Conservation (phyloP, 2,113 vertebrate species). For the Microtus pennsylvanicus region DNA sequence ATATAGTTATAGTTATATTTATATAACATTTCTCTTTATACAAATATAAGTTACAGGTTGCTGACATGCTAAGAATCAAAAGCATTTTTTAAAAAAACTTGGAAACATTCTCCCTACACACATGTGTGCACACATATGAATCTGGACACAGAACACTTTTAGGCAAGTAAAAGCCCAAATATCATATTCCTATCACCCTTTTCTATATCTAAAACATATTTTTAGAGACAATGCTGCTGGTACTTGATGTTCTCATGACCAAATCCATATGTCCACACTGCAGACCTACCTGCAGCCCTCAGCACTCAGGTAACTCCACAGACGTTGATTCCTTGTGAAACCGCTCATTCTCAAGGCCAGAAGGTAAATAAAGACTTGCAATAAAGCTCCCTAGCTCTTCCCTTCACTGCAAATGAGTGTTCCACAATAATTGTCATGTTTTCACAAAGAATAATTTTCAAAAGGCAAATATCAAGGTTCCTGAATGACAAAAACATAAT, state of each 20-base stretch:
- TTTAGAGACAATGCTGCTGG: neutral
- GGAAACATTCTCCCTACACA: neutral
- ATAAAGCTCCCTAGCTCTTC: constrained; percentile 63
- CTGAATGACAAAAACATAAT: constrained; percentile 85
- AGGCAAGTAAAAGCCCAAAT: neutral
- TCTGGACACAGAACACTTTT: neutral
- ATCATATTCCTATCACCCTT: neutral
- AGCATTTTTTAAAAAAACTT: neutral
- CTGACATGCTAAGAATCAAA: neutral
- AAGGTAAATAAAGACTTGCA: constrained; percentile 71
- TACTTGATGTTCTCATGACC: neutral
- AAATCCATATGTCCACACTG: neutral
- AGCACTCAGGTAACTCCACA: neutral
- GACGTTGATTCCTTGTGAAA: constrained; percentile 56
- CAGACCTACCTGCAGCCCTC: neutral
- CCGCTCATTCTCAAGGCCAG: constrained; percentile 53
- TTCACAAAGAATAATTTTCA: constrained; percentile 81
- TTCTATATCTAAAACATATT: neutral
- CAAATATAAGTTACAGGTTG: neutral
- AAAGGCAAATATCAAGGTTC: constrained; percentile 85
- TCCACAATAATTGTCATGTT: constrained; percentile 83
- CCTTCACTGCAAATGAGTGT: constrained; percentile 77
- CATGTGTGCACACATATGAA: neutral
- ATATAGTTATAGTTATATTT: neutral
- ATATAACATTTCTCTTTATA: neutral